These are phyloP conservation scores for Lordiphosa mommai DNA, from an alignment of 1,140 invertebrate genomes.

Conservation along the genomic window DNA sequence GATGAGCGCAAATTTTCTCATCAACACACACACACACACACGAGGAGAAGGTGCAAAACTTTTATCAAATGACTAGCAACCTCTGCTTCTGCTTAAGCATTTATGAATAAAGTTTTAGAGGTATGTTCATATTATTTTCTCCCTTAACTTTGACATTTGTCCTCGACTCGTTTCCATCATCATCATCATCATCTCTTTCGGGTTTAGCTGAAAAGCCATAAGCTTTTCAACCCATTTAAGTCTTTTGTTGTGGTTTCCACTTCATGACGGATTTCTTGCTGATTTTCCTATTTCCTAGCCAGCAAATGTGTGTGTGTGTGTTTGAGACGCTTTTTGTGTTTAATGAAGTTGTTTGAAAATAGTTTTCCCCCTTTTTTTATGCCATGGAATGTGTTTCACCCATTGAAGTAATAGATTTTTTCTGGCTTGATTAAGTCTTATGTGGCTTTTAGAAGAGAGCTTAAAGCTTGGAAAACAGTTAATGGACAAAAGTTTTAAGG, in stretches of 20 bases:
- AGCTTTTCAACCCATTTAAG: constrained; percentile 44
- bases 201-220: constrained; percentile 28
- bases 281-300: constrained; percentile 25
- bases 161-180: constrained; percentile 3
- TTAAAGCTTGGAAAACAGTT: too few relatives aligned
- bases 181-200: constrained; percentile 21
- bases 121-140: too few relatives aligned
- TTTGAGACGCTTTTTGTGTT: constrained; percentile 13
- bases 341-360: constrained; percentile 49
- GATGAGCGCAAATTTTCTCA: constrained; percentile 3
- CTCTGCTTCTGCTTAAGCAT: constrained; percentile 18
- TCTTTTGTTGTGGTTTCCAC: constrained; percentile 51
- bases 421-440: too few relatives aligned
- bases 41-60: neutral
- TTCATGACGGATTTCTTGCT: constrained; percentile 29
- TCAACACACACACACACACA: constrained; percentile 14
- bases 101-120: constrained; percentile 39
- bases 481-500: too few relatives aligned
- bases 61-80: constrained; percentile 19
- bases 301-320: neutral
- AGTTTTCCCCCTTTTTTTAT: constrained; percentile 8
- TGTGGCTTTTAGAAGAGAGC: too few relatives aligned
- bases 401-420: too few relatives aligned
- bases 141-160: constrained; percentile 32
- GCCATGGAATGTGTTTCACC: neutral